Conservation (phyloP, 92 coral and sea anemone genomes). For the Bergia puertoricense region DNA sequence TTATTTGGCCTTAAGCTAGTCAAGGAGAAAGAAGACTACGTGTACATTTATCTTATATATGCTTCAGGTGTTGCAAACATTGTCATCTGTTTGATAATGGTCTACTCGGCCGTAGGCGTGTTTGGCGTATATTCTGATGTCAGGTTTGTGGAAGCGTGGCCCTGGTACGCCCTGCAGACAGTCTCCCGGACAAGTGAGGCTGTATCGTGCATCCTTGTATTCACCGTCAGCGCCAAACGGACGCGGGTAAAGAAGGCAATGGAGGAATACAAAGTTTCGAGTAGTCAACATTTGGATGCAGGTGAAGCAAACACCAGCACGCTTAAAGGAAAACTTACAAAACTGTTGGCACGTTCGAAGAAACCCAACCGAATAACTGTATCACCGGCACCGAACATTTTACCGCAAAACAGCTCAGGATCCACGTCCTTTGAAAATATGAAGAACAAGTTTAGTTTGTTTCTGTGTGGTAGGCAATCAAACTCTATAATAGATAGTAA, state of each 20-base stretch:
- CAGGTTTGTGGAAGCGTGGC: constrained; percentile 90
- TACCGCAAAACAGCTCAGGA: background rate
- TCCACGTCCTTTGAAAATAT: background rate
- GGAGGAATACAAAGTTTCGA: constrained; percentile 44
- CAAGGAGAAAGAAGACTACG: constrained; percentile 73
- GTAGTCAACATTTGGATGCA: background rate
- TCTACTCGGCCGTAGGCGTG: constrained; percentile 77
- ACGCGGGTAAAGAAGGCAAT: constrained; percentile 74
- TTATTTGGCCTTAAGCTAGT: constrained; percentile 70
- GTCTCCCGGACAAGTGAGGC: constrained; percentile 75
- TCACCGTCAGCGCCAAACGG: constrained; percentile 96
- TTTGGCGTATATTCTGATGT: constrained; percentile 88
- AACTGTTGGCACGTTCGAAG: background rate
- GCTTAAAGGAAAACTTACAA: background rate
- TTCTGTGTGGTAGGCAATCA: background rate
- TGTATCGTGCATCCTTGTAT: constrained; percentile 74
- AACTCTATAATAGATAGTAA: background rate
- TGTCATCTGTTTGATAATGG: constrained; percentile 66
- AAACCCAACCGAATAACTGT: background rate
- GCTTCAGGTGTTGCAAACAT: constrained; percentile 87
- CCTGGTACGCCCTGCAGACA: constrained; percentile 88
- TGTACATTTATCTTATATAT: constrained; percentile 75
- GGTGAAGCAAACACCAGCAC: background rate
- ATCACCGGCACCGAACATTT: background rate
- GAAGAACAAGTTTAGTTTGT: background rate